Conservation (phyloP, 2,888 invertebrate species). For the Seira musarum region DNA sequence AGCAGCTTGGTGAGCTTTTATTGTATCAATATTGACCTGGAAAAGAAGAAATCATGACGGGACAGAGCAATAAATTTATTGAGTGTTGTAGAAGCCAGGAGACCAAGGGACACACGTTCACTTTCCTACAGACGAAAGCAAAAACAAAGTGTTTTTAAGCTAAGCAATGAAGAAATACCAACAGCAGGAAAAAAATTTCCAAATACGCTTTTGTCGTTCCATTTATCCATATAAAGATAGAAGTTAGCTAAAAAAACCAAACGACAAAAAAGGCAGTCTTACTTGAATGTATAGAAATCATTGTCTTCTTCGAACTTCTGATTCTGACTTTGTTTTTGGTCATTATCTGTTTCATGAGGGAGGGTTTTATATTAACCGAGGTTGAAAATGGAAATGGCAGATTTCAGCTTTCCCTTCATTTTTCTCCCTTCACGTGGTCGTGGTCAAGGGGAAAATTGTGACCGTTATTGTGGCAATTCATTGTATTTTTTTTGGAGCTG, state of each 20-base stretch:
- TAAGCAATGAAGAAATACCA: neutral
- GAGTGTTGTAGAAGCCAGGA: conserved; percentile 26
- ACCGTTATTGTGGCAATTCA: conserved; percentile 9
- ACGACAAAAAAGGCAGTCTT: neutral
- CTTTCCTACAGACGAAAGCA: neutral
- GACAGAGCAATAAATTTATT: conserved; percentile 59
- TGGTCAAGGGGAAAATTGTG: neutral
- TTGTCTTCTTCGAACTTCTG: conserved; percentile 1
- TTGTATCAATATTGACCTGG: conserved; percentile 68
- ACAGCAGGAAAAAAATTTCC: neutral
- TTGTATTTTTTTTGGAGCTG: neutral
- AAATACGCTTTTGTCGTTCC: neutral
- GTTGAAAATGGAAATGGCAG: conserved; percentile 3
- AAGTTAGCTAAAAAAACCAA: neutral
- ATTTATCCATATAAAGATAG: neutral
- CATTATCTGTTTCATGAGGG: conserved; percentile 17
- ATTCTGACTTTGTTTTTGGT: neutral
- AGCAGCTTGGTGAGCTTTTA: conserved; percentile 46
- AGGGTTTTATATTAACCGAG: neutral
- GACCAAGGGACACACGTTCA: conserved; percentile 48
- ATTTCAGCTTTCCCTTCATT: conserved; percentile 4
- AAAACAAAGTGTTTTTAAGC: conserved; percentile 1
- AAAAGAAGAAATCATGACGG: conserved; percentile 60
- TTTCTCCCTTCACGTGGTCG: neutral
- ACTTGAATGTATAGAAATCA: neutral